Base-by-base conservation (phyloP, 2,797 vertebrate genomes). In the Sylvilagus floridanus region DNA sequence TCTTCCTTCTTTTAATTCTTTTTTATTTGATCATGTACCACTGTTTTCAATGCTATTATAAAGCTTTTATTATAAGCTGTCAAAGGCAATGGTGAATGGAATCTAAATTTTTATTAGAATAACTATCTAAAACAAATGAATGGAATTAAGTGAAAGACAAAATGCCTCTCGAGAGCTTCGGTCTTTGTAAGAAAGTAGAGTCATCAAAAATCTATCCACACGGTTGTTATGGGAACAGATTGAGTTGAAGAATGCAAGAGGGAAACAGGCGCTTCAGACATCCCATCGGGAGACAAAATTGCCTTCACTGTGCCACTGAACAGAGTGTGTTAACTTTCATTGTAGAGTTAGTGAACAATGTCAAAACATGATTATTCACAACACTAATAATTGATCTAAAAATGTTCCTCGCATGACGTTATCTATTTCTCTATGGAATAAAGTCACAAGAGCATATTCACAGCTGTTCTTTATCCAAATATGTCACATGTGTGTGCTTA, bases 181-280 rank as follows among this genome's bases (percentile, higher is more conserved):
- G 50, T 91, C 95, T 95, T 93, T 95, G 12, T 86, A 92, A 93
- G 79, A 75, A 84, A 91, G 35, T 76, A 78, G 88, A 91, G 83
- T 75, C 81, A n/a, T 91, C 93, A 92, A 96, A 93, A 96, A 91
- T 94, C 71, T 82, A 89, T 68, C 21, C 50, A 26, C 26, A 0
- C 95, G 77, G 96, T 97, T 97, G 95, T 95, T 96, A 97, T 95
- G 81, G 95, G 96, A 96, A 97, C 96, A 91, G 84, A 96, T 57
- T 50, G 60, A 92, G 65, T 57, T 89, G 54, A 85, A 93, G 84
- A 89, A 87, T 71, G 30, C 82, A 93, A 90, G 91, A 26, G 9
- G 17, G 42, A 78, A 65, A 95, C 14, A n/a, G 62, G 47, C 95
- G 42, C 66, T 86, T 97, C 84, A 91, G 94, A 86, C 78, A 78